phyloP scores from a whole-genome alignment of 2,797 vertebrate species.

The Scolopax rusticola region DNA sequence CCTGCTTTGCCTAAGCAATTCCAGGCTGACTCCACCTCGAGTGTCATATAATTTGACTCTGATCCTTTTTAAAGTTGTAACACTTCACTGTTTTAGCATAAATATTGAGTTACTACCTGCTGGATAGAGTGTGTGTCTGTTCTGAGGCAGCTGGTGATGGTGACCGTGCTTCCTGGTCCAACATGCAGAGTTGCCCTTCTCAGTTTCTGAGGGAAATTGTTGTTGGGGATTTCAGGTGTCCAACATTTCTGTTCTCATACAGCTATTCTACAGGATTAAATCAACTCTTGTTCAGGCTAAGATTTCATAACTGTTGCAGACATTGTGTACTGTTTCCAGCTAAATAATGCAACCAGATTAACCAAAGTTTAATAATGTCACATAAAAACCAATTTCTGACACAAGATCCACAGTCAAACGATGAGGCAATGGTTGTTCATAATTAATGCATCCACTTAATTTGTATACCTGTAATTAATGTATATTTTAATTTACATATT shows the following conservation, averaged over 20 bases:
- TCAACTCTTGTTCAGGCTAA: background rate
- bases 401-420: background rate
- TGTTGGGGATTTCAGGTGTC: background rate
- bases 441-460: background rate
- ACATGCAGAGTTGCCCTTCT: background rate
- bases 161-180: background rate
- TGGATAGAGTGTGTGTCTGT: background rate
- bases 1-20: background rate
- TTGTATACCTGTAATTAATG: background rate
- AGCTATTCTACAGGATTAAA: background rate
- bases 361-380: background rate
- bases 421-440: background rate
- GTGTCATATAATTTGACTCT: background rate
- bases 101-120: background rate
- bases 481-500: background rate
- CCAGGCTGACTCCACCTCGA: background rate
- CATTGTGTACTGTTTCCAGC: background rate
- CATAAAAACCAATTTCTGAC: background rate
- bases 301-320: background rate
- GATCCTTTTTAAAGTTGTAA: background rate
- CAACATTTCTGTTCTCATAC: background rate
- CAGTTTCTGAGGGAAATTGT: background rate
- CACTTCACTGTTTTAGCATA: background rate
- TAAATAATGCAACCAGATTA: background rate
- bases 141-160: background rate